phyloP scores from a whole-genome alignment of 2,888 invertebrate genomes.

The Ophioninae sp. region DNA sequence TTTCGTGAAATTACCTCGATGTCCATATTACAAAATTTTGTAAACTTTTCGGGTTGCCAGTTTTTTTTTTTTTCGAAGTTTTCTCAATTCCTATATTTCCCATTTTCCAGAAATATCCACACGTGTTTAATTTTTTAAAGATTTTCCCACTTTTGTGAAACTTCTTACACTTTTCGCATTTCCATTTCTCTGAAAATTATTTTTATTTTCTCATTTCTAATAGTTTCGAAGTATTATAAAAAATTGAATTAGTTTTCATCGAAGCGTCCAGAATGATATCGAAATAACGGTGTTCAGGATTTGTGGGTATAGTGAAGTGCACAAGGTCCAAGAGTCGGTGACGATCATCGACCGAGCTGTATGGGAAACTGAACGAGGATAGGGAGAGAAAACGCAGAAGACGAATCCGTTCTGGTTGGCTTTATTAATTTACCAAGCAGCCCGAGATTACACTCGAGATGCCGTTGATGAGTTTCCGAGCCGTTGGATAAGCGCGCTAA shows the following conservation, averaged over 20 bases:
- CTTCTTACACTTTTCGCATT: not conserved
- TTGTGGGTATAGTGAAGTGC: not conserved
- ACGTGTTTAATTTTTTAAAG: too few relatives aligned
- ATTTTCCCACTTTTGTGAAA: too few relatives aligned
- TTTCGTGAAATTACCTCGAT: too few relatives aligned
- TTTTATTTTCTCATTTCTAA: too few relatives aligned
- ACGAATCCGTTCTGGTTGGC: conserved; percentile 61
- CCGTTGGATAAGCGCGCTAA: conserved; percentile 62
- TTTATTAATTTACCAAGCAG: conserved; percentile 62
- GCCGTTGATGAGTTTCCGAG: conserved; percentile 61
- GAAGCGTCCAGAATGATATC: not conserved
- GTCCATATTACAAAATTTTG: too few relatives aligned
- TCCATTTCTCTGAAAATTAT: too few relatives aligned
- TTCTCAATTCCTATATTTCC: not conserved
- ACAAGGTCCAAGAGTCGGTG: not conserved
- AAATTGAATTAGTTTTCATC: not conserved
- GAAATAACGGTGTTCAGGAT: not conserved
- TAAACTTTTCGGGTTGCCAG: too few relatives aligned
- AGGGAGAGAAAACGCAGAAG: conserved; percentile 33
- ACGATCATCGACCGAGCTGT: conserved; percentile 20
- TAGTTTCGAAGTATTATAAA: too few relatives aligned
- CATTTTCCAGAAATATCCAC: too few relatives aligned
- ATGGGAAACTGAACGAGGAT: conserved; percentile 18
- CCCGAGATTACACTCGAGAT: conserved; percentile 62
- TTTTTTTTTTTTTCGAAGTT: not conserved